Evolutionary conservation across 2,113 vertebrate genomes (phyloP).

Genomic region (Ptilonorhynchus violaceus): DNA sequence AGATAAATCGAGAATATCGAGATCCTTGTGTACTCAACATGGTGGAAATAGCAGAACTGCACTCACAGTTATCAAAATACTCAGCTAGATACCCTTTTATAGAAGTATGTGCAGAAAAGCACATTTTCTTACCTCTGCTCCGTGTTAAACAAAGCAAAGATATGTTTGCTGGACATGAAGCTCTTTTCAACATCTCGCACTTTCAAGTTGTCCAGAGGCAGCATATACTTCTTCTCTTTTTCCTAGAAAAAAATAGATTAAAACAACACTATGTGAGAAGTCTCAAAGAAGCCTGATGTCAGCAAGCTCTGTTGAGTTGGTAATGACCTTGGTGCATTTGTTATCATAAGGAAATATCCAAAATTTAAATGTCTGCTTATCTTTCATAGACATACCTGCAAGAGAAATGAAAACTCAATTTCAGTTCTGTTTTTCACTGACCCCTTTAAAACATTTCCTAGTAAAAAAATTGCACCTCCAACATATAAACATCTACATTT

Average conservation of each 20-base stretch:
- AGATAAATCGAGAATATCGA: background rate
- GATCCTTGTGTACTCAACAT: background rate
- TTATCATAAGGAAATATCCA: background rate
- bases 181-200: conserved; percentile 94
- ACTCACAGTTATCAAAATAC: background rate
- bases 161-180: conserved; percentile 98
- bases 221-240: conserved; percentile 95
- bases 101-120: conserved; percentile 18
- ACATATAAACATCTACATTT: conserved; percentile 57
- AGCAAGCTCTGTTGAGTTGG: background rate
- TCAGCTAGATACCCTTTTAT: background rate
- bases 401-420: background rate
- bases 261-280: background rate
- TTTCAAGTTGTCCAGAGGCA: conserved; percentile 95
- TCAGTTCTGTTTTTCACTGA: conserved; percentile 12
- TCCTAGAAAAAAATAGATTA: conserved; percentile 73
- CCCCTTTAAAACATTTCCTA: conserved; percentile 48
- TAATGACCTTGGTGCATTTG: background rate
- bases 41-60: background rate
- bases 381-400: background rate
- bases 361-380: background rate
- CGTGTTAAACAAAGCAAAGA: conserved; percentile 95
- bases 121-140: conserved; percentile 88
- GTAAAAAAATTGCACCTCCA: conserved; percentile 47
- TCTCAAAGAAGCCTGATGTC: background rate